A percentile compares a stretch with the other conserved stretches of the same genome.
These are phyloP conservation scores for Origma solitaria DNA, from an alignment of 2,113 vertebrate genomes.

Conservation along the genomic window DNA sequence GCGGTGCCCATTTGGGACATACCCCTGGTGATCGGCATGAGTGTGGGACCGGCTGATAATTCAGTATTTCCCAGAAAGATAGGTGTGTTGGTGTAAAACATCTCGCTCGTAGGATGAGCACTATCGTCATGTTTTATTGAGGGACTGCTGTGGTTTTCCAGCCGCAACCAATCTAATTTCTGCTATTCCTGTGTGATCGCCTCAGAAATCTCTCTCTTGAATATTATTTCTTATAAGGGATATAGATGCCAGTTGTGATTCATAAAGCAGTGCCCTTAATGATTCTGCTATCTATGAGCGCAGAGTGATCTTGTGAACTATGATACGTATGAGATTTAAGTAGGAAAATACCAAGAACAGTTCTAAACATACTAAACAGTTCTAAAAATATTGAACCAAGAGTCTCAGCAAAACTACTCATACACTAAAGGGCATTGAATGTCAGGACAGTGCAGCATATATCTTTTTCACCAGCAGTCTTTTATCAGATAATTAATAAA, in stretches of 20 bases:
- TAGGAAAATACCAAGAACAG: background rate
- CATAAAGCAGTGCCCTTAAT: background rate
- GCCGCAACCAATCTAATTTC: background rate
- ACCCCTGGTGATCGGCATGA: background rate
- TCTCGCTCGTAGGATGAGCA: fast-evolving
- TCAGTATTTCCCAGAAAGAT: background rate
- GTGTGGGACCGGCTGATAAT: background rate
- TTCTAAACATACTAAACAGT: background rate
- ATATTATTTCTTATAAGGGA: background rate
- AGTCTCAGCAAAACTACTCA: background rate
- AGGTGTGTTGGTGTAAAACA: background rate
- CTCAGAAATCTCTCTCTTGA: background rate
- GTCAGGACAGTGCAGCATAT: background rate
- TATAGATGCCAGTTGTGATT: background rate
- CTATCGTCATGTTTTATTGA: background rate
- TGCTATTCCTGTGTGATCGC: background rate
- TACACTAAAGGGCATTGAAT: background rate
- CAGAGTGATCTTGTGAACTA: background rate
- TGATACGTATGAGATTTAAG: background rate
- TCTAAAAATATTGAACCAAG: conserved; percentile 2
- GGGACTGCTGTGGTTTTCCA: background rate
- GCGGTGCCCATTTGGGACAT: fast-evolving
- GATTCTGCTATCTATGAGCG: background rate
- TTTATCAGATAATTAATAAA: conserved; percentile 17
- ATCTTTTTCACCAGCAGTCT: background rate